Base-by-base conservation (phyloP, 2,888 invertebrate genomes). In the Conops quadrifasciatus region DNA sequence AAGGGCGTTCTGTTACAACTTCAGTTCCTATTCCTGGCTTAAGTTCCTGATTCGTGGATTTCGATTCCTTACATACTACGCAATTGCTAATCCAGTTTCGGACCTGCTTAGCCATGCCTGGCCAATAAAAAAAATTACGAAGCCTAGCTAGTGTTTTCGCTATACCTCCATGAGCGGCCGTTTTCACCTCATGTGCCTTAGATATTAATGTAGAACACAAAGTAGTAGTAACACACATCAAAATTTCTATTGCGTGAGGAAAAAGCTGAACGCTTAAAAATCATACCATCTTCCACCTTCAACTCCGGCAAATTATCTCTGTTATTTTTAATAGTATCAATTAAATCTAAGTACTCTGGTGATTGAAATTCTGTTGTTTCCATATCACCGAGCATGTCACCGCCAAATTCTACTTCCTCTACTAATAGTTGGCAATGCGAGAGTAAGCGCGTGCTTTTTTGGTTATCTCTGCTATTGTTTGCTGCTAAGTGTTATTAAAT, bases 261-360 rank as follows among this genome's bases (percentile, higher is more conserved):
- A 36, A 63, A 64, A 16, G 13, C 16, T 5, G n/a, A 16, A 2
- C 56, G 45, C 30, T 66, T 72, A 49, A n/a, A 72, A 2, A 72
- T 5, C 11, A 62, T 63, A 0, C 58, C 51, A 19, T 56, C 51
- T 16, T 28, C 72, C 11, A 36, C 59, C 30, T 64, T 71, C 77
- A 28, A 77, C 58, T 19, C 79, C 75, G 60, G 80, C 47, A 64
- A 75, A 51, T 13, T 43, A 0, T 60, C 24, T 26, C 26, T 13
- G 36, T 66, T 72, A 15, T 70, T 59, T 7, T 28, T 21, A 11
- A 72, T 45, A n/a, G 19, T 66, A 7, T 28, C 49, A 0, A 58
- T 36, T 1, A 70, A 7, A 2, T 70, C 45, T 3, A 62, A 2
- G 49, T 70, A 70, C 5, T 72, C 70, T 11, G 64, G 59, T 3